Evolutionary conservation across 1,140 invertebrate genomes (phyloP), one percentile per base, ranked within the genome.

Genomic region (Trachelipus rathkii): DNA sequence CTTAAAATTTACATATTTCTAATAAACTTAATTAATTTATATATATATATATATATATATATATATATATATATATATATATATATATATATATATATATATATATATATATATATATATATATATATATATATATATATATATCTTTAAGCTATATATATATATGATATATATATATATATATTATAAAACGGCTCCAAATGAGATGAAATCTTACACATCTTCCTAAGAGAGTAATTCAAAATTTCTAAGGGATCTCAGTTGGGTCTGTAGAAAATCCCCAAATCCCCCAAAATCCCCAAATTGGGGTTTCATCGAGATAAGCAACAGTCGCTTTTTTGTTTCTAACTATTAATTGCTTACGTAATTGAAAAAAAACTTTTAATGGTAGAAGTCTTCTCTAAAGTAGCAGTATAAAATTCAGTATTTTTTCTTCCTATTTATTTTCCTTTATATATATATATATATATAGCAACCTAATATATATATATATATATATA

Each of bases 1-100:
- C n/a, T n/a, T n/a, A n/a, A n/a, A n/a, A n/a, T n/a, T n/a, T n/a
- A n/a, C n/a, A n/a, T 69, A 21, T 69, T 69, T 10, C 23, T 10
- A 13, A 21, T 69, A 21, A 13, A 21, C 23, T 10, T 69, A 21
- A 13, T 10, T 69, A 21, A 13, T 10, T 69, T 71, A 21, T 73
- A 13, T 73, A 10, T 73, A 10, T 60, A 10, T 73, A 11, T 73
- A 44, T 71, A 43, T 24, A 44, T 71, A 43, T 71, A 44, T 71
- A 44, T 71, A n/a, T 71, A 44, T 44, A n/a, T 44, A 44, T 71
- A n/a, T 71, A 44, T 71, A 71, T 71, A 71, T 71, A 71, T 71
- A 71, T 44, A 71, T 71, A 44, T 71, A 68, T 71, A 71, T 71
- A 71, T 71, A 71, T 71, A 43, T 71, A 71, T 71, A 71, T 71